Percentiles rank a stretch among this genome's conserved stretches.
These are phyloP conservation scores for Megaceryle alcyon DNA, from an alignment of 2,797 vertebrate genomes.

Conservation along the genomic window DNA sequence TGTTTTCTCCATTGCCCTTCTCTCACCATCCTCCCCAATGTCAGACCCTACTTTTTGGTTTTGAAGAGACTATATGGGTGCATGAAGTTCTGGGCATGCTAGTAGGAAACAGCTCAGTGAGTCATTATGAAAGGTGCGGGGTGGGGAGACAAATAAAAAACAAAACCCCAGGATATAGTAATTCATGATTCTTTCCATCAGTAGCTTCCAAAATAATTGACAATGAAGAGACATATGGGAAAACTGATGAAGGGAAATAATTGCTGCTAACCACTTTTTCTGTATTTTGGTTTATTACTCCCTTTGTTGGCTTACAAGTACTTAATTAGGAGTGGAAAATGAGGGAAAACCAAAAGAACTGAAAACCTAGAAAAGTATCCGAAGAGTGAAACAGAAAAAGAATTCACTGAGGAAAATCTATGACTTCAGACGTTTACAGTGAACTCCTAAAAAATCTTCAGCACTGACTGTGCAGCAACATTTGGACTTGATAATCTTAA, in stretches of 20 bases:
- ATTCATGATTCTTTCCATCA: background rate
- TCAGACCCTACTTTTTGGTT: background rate
- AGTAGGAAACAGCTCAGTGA: background rate
- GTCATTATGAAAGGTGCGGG: background rate
- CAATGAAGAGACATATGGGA: too few species aligned
- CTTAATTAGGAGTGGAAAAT: background rate
- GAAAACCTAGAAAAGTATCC: background rate
- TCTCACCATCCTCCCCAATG: background rate
- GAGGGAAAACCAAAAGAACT: background rate
- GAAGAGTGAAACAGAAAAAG: background rate
- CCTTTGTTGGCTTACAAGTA: background rate
- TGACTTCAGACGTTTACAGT: background rate
- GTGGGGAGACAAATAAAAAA: background rate
- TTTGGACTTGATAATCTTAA: too few species aligned
- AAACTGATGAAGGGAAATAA: background rate
- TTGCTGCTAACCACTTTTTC: background rate
- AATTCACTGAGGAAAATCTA: background rate
- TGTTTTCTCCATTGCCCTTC: accelerated
- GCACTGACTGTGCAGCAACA: background rate
- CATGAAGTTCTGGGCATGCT: background rate
- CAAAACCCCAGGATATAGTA: background rate
- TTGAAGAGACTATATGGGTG: too few species aligned
- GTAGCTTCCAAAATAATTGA: background rate
- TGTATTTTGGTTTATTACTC: background rate
- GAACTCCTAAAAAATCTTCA: background rate